Evolutionary conservation across 2,113 vertebrate species (phyloP), one percentile per base, ranked within the genome.

Genomic region (Etheostoma spectabile): DNA sequence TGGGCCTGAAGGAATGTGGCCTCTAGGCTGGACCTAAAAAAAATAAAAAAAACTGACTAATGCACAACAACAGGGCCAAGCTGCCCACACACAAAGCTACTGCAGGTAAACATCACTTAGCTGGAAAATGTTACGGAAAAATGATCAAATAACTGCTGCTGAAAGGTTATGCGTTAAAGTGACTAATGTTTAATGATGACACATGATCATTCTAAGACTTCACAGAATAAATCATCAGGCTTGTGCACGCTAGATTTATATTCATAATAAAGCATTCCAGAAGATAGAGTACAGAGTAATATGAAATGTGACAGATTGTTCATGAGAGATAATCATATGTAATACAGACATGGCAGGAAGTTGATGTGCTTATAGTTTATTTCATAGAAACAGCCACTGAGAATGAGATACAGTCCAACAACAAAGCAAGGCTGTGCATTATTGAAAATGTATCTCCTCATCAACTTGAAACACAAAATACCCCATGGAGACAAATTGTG

Each of bases 401-500:
- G 70, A 65, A 38, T 70, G 38, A 64, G 22, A 81, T 48, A 53
- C 27, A 51, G 56, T 27, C 74, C 33, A 7, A 33, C 13, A 45
- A n/a, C 53, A 21, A 84, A 79, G 24, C 42, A 61, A 55, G 51
- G 57, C 56, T 45, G 16, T 16, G 62, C 24, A 18, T 57, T 77
- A 76, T 70, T 71, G 67, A 80, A 80, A 74, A 70, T 64, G 35
- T 68, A 24, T 14, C 72, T 61, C 55, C 49, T 77, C 30, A 51
- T 82, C 19, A 67, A 84, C 75, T 19, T 72, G 46, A 79, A 74
- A 69, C 62, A 63, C 48, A 80, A 80, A 88, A 69, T 51, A 80
- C 27, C 18, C 85, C 53, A 33, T 2, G 2, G 76, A 75, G 73
- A 56, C 63, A 75, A 77, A 79, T 48, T 49, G 64, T 61, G 71